Conservation (phyloP, 2,113 vertebrate genomes). For the Puffinus mauretanicus region DNA sequence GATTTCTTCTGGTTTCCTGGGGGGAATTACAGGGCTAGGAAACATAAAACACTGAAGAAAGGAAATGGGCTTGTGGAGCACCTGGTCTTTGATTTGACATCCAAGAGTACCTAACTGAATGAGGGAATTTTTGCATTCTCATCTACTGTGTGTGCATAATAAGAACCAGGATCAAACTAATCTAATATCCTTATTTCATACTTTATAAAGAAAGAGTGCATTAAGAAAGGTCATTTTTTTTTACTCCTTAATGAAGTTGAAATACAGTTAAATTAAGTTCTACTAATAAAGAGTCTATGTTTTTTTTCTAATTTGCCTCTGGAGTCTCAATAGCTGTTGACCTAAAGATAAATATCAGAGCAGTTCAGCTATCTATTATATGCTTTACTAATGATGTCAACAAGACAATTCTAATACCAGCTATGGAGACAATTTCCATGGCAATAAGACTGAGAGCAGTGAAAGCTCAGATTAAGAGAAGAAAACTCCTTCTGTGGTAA, state of each 20-base stretch:
- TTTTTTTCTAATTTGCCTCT: slow-evolving; percentile 16
- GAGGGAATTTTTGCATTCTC: slow-evolving; percentile 36
- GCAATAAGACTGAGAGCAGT: neutral
- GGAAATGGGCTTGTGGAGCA: slow-evolving; percentile 62
- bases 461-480: neutral
- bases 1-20: slow-evolving; percentile 56
- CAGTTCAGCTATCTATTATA: neutral
- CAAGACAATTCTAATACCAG: neutral
- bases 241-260: slow-evolving; percentile 43
- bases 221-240: slow-evolving; percentile 3
- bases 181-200: slow-evolving; percentile 34
- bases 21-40: slow-evolving; percentile 59
- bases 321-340: slow-evolving; percentile 23
- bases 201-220: slow-evolving; percentile 34
- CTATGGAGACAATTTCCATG: neutral
- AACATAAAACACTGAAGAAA: slow-evolving; percentile 58
- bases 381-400: slow-evolving; percentile 35
- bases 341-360: slow-evolving; percentile 18
- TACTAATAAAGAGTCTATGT: neutral
- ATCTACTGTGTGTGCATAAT: slow-evolving; percentile 23
- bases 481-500: neutral
- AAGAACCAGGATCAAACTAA: slow-evolving; percentile 43
- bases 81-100: slow-evolving; percentile 65
- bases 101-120: neutral
- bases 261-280: slow-evolving; percentile 48